These are phyloP conservation scores for Kryptolebias ocellatus DNA, from an alignment of 2,797 vertebrate species.

Conservation along the genomic window DNA sequence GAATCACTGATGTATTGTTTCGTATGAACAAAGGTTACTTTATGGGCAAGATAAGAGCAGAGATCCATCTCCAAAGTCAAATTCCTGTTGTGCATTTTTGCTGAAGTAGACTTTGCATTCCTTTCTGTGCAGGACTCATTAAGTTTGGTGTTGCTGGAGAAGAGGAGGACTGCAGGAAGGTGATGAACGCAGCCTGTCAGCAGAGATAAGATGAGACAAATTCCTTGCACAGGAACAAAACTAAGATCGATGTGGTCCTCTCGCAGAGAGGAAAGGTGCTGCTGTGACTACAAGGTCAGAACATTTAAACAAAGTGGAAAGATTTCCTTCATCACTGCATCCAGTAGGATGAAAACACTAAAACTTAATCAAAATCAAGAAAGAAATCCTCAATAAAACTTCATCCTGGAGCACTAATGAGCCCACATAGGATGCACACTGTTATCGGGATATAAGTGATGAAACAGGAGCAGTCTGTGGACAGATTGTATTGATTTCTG, in stretches of 20 bases:
- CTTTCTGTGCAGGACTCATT: conserved; percentile 19
- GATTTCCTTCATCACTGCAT: conserved; percentile 8
- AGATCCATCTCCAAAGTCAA: conserved; percentile 1
- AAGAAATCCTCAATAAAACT: conserved; percentile 3
- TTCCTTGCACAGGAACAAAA: conserved; percentile 52
- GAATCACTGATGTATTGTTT: too few species aligned
- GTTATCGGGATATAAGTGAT: conserved; percentile 4
- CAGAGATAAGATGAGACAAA: conserved; percentile 70
- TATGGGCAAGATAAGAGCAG: conserved; percentile 4
- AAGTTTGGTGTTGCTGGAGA: conserved; percentile 14
- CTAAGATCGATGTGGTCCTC: conserved; percentile 63
- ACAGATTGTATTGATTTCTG: conserved; percentile 62
- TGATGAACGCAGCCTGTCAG: conserved; percentile 63
- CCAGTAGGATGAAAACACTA: background rate
- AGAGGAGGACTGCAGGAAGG: conserved; percentile 34
- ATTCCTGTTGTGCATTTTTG: conserved; percentile 28
- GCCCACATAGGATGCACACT: background rate
- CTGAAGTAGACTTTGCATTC: conserved; percentile 14
- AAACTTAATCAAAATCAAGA: conserved; percentile 8
- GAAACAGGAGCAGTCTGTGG: conserved; percentile 48
- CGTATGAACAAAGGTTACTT: too few species aligned
- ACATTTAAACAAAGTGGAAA: conserved; percentile 46
- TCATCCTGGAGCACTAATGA: conserved; percentile 3
- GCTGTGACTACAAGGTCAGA: conserved; percentile 57
- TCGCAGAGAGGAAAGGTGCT: conserved; percentile 44